Conservation (phyloP, 2,888 invertebrate genomes). For the Lasioglossum zephyrum region DNA sequence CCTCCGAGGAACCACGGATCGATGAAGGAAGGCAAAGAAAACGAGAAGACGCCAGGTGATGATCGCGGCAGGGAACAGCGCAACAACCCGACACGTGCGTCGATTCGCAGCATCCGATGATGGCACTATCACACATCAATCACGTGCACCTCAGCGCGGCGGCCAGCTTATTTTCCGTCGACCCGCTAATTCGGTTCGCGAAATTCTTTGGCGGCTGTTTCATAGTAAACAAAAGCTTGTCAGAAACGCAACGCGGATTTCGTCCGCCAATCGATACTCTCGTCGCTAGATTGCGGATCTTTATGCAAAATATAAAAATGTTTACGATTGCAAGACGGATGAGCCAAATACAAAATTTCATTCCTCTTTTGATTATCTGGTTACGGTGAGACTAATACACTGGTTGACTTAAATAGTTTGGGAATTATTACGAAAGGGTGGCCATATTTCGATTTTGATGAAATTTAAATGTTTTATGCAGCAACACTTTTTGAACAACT, state of each 20-base stretch:
- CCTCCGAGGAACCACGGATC: not conserved
- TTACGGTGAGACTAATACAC: too few species aligned
- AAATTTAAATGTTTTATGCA: too few species aligned
- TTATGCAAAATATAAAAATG: too few species aligned
- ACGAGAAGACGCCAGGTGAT: not conserved
- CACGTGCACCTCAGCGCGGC: constrained; percentile 20
- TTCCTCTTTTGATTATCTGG: too few species aligned
- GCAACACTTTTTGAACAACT: too few species aligned
- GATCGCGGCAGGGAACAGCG: constrained; percentile 46
- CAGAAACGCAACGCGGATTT: not conserved
- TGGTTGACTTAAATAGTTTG: too few species aligned
- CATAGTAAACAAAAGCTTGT: constrained; percentile 12
- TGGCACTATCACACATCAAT: constrained; percentile 26
- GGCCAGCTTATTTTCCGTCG: constrained; percentile 33
- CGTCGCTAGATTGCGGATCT: too few species aligned
- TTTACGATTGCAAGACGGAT: too few species aligned
- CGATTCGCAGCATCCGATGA: constrained; percentile 12
- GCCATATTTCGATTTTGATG: too few species aligned
- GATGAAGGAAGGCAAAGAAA: not conserved
- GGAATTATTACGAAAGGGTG: too few species aligned
- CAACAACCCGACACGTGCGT: constrained; percentile 62
- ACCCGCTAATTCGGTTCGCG: constrained; percentile 19
- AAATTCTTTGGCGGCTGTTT: constrained; percentile 38
- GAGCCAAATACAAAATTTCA: too few species aligned
- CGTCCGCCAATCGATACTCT: not conserved